phyloP scores from a whole-genome alignment of 2,113 vertebrate species.

The Cathartes aura region DNA sequence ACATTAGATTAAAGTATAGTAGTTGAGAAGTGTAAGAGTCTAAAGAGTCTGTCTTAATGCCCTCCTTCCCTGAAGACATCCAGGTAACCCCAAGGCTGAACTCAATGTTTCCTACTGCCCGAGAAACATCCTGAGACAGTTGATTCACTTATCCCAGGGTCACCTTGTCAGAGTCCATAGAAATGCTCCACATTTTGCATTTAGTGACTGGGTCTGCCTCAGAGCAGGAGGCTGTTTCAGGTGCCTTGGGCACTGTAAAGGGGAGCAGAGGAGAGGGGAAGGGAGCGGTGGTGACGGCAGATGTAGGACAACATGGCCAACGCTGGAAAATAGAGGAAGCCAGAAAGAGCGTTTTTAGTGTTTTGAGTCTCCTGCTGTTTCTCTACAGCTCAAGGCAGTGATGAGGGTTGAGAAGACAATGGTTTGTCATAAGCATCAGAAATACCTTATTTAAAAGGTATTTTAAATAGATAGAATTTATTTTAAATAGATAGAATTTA shows the following conservation, averaged over 20 bases:
- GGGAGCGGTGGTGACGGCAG: not conserved
- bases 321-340: not conserved
- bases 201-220: not conserved
- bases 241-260: not conserved
- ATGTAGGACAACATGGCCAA: accelerated
- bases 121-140: not conserved
- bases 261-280: not conserved
- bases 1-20: not conserved
- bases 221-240: not conserved
- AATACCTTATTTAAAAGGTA: not conserved
- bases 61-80: not conserved
- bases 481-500: too few species aligned
- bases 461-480: too few species aligned
- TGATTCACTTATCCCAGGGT: not conserved
- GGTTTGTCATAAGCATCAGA: not conserved
- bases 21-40: not conserved
- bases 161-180: not conserved
- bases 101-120: not conserved
- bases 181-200: not conserved
- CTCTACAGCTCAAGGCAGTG: not conserved
- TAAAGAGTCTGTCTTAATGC: not conserved
- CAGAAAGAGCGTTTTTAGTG: not conserved
- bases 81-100: not conserved
- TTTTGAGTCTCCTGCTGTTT: not conserved
- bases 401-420: not conserved